These are phyloP conservation scores for Nerophis ophidion DNA, from an alignment of 2,113 vertebrate species.

Conservation along the genomic window DNA sequence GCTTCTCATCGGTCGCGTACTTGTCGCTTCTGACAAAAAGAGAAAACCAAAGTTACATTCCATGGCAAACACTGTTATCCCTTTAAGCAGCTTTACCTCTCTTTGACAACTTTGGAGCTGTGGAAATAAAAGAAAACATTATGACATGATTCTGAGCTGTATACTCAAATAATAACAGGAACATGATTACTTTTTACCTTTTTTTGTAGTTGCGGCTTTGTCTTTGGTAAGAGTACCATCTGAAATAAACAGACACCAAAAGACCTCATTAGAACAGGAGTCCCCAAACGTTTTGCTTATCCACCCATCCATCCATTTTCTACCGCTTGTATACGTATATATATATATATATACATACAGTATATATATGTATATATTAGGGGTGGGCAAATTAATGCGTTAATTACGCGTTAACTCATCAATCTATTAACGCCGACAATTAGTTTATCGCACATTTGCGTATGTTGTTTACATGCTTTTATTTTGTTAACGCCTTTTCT, in stretches of 20 bases:
- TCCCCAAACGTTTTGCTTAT: too few species aligned
- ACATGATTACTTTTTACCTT: slow-evolving; percentile 20
- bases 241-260: slow-evolving; percentile 4
- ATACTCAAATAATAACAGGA: neutral
- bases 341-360: too few species aligned
- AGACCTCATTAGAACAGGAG: slow-evolving; percentile 14
- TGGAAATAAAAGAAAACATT: slow-evolving; percentile 11
- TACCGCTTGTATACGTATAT: too few species aligned
- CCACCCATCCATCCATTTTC: too few species aligned
- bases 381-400: too few species aligned
- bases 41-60: neutral
- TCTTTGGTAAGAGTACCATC: slow-evolving; percentile 31
- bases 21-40: slow-evolving; percentile 32
- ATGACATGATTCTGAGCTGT: too few species aligned
- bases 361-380: too few species aligned
- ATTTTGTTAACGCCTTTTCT: too few species aligned
- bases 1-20: slow-evolving; percentile 28
- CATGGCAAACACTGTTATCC: neutral
- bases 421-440: too few species aligned
- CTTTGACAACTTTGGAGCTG: slow-evolving; percentile 19
- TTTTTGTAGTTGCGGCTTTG: slow-evolving; percentile 27
- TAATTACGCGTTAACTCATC: too few species aligned
- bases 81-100: slow-evolving; percentile 28
- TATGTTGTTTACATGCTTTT: too few species aligned
- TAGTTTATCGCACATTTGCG: too few species aligned